Evolutionary conservation across 2,888 invertebrate species (phyloP), one percentile per base, ranked within the genome.

Genomic region (Apodemia hepburni): DNA sequence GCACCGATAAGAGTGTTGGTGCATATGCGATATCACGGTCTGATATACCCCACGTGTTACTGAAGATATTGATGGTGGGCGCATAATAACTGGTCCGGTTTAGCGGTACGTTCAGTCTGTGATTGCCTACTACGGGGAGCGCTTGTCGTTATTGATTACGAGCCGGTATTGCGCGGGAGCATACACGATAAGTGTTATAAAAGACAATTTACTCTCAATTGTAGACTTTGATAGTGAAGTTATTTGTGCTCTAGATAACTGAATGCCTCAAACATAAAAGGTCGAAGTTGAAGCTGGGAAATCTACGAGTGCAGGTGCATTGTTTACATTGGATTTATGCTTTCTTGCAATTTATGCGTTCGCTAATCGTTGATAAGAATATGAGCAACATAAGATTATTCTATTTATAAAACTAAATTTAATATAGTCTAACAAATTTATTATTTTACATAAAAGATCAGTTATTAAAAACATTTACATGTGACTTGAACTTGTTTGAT

Each of bases 51-150:
- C 90, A 91, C 89, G 90, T 91, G 89, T 81, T 81, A 72, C 80
- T 79, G 77, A 79, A 84, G 80, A 81, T 87, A 84, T 87, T 82
- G 86, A 84, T 80, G 85, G 82, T 87, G 86, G 86, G 85, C 87
- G 89, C 89, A 89, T 89, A 85, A 89, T 89, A 90, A 90, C 88
- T 87, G 87, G 83, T 83, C 79, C 84, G 84, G 69, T 78, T 69
- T 77, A 71, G 75, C 75, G 71, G 73, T 79, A 78, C 84, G 84
- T 80, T 90, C 90, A 90, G 91, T 91, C 77, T 79, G 82, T 81
- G 84, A 87, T 85, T 84, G 87, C 75, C 76, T 80, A 87, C 75
- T 79, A 80, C 77, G 80, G 76, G 71, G 83, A 79, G 76, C 84
- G 88, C 84, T 79, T 85, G 89, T 84, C 84, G 81, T 75, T 73